Percentiles rank a stretch among this genome's conserved stretches.
Evolutionary conservation across 2,888 invertebrate species (phyloP).

Genomic region (Eudemis profundana): DNA sequence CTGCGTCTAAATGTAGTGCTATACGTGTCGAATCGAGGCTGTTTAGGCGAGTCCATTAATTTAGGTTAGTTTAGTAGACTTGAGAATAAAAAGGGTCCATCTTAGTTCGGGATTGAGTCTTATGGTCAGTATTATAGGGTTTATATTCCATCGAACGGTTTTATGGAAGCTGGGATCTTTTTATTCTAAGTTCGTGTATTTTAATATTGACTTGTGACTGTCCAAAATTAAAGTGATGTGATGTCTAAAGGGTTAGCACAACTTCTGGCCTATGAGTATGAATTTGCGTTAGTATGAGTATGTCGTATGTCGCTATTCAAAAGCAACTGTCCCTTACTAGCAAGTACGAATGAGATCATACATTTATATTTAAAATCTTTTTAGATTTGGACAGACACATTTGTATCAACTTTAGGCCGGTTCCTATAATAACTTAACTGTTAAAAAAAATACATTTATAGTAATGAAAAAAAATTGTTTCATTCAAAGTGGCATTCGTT

Average conservation of each 20-base stretch:
- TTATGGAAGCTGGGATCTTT: not conserved
- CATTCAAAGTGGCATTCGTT: too few relatives aligned
- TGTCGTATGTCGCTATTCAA: too few relatives aligned
- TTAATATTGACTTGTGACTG: slow-evolving; percentile 9
- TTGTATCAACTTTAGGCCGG: not conserved
- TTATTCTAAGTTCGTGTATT: slow-evolving; percentile 2
- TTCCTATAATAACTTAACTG: slow-evolving; percentile 3
- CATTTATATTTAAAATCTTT: not conserved
- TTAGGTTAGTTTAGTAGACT: slow-evolving; percentile 14
- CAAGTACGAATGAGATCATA: not conserved
- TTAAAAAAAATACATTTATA: too few relatives aligned
- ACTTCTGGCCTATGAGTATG: not conserved
- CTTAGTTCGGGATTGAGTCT: not conserved
- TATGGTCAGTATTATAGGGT: not conserved
- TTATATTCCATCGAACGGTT: not conserved
- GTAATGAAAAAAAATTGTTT: too few relatives aligned
- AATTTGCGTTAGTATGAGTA: too few relatives aligned
- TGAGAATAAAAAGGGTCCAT: not conserved
- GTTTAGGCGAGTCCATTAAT: slow-evolving; percentile 18
- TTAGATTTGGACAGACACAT: slow-evolving; percentile 15
- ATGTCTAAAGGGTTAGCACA: not conserved
- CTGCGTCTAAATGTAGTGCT: not conserved
- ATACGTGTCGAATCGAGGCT: not conserved
- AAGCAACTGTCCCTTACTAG: too few relatives aligned
- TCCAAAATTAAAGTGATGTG: not conserved